Conservation (phyloP, 2,113 vertebrate genomes). For the Loxodonta africana region DNA sequence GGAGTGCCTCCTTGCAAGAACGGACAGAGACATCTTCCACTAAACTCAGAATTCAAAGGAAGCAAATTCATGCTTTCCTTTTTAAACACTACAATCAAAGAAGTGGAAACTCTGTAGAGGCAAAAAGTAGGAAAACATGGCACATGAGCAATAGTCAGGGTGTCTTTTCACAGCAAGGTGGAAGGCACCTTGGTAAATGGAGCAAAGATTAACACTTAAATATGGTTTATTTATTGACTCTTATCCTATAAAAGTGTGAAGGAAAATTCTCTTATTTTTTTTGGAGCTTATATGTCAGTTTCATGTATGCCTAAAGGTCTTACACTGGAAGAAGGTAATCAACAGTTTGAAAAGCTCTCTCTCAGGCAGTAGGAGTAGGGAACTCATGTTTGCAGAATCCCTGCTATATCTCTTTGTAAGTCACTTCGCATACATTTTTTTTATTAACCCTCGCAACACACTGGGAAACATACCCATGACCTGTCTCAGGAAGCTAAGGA, state of each 20-base stretch:
- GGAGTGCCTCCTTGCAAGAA: neutral
- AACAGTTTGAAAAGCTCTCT: neutral
- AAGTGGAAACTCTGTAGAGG: neutral
- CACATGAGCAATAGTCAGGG: neutral
- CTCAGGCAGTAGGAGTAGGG: neutral
- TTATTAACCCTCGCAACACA: neutral
- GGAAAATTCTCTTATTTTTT: neutral
- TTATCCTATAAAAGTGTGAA: neutral
- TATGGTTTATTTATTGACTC: neutral
- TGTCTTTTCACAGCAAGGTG: neutral
- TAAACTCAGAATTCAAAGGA: neutral
- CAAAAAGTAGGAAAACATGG: neutral
- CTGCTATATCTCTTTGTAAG: fast-evolving
- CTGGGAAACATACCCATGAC: fast-evolving
- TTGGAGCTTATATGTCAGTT: neutral
- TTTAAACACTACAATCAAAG: neutral
- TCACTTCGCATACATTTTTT: neutral
- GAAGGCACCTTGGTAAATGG: neutral
- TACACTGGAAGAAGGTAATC: too few relatives aligned
- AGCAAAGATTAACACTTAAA: neutral
- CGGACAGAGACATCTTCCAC: neutral
- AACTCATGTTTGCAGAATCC: fast-evolving
- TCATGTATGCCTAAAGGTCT: neutral
- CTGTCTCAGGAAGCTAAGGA: neutral
- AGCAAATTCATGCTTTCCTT: neutral